phyloP scores from a whole-genome alignment of 2,797 vertebrate genomes.

The Micropoecilia bifurca region DNA sequence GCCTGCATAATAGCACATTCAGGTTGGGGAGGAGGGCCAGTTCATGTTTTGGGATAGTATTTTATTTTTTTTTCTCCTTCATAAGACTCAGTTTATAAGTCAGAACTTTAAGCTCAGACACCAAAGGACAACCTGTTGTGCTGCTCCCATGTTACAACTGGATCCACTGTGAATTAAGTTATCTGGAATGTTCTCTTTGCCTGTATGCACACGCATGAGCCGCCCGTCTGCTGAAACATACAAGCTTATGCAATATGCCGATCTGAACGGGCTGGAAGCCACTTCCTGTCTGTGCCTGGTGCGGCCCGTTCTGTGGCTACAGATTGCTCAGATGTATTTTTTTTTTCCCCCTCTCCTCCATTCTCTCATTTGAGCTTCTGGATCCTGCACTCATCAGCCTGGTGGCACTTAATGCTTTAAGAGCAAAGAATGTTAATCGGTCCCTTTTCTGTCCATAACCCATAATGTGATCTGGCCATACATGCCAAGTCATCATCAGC shows the following conservation, averaged over 20 bases:
- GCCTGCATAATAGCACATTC: constrained; percentile 63
- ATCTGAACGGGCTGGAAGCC: constrained; percentile 71
- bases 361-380: constrained; percentile 41
- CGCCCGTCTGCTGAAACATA: constrained; percentile 71
- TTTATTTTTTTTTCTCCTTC: constrained; percentile 14
- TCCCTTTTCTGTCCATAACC: constrained; percentile 36
- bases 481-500: constrained; percentile 47
- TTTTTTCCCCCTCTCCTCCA: not conserved
- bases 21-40: constrained; percentile 55
- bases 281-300: constrained; percentile 75
- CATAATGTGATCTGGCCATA: constrained; percentile 32
- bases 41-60: constrained; percentile 37
- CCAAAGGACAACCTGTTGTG: constrained; percentile 86
- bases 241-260: constrained; percentile 82
- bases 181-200: constrained; percentile 79
- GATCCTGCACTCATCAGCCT: constrained; percentile 42
- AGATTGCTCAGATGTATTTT: constrained; percentile 37
- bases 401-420: constrained; percentile 61
- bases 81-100: constrained; percentile 66
- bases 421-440: constrained; percentile 57
- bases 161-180: constrained; percentile 87
- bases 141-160: constrained; percentile 85
- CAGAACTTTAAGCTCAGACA: constrained; percentile 78
- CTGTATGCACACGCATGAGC: constrained; percentile 72
- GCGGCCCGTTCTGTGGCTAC: constrained; percentile 57